Base-by-base conservation (phyloP, 1,140 invertebrate species). In the Mylabris phalerata region DNA sequence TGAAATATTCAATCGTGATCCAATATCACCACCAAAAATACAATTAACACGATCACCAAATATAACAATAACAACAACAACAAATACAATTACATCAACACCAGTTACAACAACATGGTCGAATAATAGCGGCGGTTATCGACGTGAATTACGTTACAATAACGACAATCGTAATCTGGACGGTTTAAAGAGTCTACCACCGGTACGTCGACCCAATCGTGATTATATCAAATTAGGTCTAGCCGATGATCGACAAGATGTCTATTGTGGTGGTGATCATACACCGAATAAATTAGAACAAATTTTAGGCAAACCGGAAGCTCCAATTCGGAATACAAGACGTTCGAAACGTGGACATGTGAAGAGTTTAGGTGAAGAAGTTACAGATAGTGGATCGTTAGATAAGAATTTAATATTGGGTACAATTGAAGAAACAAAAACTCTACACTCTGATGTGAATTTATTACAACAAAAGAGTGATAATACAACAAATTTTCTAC, bases 131-230 rank as follows among this genome's bases (percentile, higher is more conserved):
- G 9, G 52, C 57, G 6, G 40, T 55, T 24, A 54, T 50, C 40
- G 47, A 49, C 19, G 57, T 63, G n/a, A 42, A 44, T 45, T 50
- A 25, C 9, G 32, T 32, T 32, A 32, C 7, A 32, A 32, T 32
- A 4, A 32, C 46, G 61, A 57, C 46, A 68, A 59, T 32, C 47
- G 40, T 26, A 40, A 50, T 55, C 13, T 46, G 24, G 59, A 66
- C 32, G 66, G 59, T 42, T 69, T 79, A 58, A 75, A 75, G 52
- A 76, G 74, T 56, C 66, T 79, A 59, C 78, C 77, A 46, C 78
- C 78, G 1, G 76, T 79, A 27, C 68, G 78, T 9, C 56, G 68
- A 32, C 38, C 5, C 5, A 59, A 48, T 39, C 45, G 55, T 7
- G 63, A 67, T 40, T 50, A 58, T 27, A n/a, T 27, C 40, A 52